Evolutionary conservation across 2,888 invertebrate species (phyloP), one percentile per base, ranked within the genome.

Genomic region (Capitulum mitella): DNA sequence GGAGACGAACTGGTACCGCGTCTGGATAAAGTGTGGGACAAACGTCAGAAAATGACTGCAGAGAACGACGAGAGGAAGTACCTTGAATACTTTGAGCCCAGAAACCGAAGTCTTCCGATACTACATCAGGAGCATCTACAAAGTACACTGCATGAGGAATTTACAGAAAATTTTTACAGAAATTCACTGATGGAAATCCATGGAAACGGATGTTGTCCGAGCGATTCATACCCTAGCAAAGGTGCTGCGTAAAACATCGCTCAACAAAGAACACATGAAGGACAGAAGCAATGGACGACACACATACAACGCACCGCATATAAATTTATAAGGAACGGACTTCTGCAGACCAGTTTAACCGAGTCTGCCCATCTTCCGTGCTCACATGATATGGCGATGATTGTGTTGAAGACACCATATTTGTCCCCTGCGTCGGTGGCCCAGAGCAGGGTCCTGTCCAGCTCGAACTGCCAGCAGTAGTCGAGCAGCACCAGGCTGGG

Each of bases 401-500:
- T 81, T 43, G 83, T 83, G 26, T 83, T 83, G 48, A 86, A 83
- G 32, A 85, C 81, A 77, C 84, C 83, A 12, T 80, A 77, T 40
- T 81, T 79, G 43, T 83, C 83, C 22, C 80, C 10, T 83, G 81
- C 19, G 82, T 79, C 16, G 82, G 82, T 40, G 82, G 78, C 76
- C 64, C 64, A 64, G 37, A 70, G 40, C 40, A 70, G 70, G 10
- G 70, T 70, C 8, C 83, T 83, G 76, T 82, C 81, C 12, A 82
- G 77, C 54, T 83, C 83, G 79, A 82, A 81, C 79, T 84, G 84
- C 83, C 85, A 87, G 86, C 87, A 87, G 48, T 84, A 84, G 81
- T 87, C 87, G 40, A 87, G 84, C 26, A 87, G 84, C 82, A 87
- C 86, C 40, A 87, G 84, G 12, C 87, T 86, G 32, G 87, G 87